These are phyloP conservation scores for Callaeas wilsoni DNA, from an alignment of 2,113 vertebrate species.

Conservation along the genomic window DNA sequence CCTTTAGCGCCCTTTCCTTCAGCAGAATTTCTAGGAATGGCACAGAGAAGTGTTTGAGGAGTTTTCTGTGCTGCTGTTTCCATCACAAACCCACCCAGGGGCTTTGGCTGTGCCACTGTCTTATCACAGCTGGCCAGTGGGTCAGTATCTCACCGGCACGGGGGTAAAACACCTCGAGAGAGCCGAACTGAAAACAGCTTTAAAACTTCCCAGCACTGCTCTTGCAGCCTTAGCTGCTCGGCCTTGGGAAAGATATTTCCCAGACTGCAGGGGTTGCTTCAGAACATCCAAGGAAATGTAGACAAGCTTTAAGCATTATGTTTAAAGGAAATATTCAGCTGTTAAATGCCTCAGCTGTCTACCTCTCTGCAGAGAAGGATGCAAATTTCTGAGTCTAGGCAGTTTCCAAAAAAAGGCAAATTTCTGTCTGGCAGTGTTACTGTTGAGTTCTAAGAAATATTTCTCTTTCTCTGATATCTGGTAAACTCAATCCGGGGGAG, in stretches of 20 bases:
- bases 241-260: neutral
- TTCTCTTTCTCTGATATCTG: neutral
- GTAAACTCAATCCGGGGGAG: neutral
- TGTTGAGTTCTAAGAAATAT: neutral
- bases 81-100: neutral
- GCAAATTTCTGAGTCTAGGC: neutral
- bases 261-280: neutral
- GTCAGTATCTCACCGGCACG: neutral
- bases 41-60: neutral
- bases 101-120: neutral
- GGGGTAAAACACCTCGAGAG: accelerated
- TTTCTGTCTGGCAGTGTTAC: neutral
- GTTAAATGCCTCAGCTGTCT: neutral
- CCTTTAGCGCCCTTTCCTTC: neutral
- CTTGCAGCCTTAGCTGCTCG: neutral
- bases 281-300: neutral
- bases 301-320: neutral
- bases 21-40: neutral
- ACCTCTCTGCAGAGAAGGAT: neutral
- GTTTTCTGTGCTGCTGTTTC: neutral
- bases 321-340: neutral
- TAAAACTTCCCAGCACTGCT: accelerated
- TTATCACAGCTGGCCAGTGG: neutral
- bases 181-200: neutral
- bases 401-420: neutral